Evolutionary conservation across 2,113 vertebrate genomes (phyloP), one percentile per base, ranked within the genome.

Genomic region (Gymnobelideus leadbeateri): DNA sequence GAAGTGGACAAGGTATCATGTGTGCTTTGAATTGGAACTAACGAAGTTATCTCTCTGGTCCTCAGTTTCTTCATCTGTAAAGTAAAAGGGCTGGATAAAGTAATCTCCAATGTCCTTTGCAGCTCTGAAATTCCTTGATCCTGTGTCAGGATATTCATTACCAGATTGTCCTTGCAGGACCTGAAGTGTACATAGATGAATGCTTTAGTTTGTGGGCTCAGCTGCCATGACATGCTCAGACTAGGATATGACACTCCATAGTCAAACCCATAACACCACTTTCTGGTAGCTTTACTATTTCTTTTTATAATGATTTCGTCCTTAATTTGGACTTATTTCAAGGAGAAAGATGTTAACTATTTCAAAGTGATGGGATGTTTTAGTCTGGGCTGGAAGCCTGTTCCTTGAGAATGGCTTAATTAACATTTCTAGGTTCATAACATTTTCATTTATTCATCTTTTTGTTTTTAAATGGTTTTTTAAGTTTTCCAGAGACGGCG

Each of bases 391-490:
- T 98, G 96, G 98, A 98, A 98, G 95, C 84, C 98, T 98, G 96
- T 98, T 98, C 97, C 97, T 97, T 97, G 94, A 98, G 98, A 98
- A 98, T 94, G 49, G 92, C 98, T 98, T 98, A 98, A 98, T 98
- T 98, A 98, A 98, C 98, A 98, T 98, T 98, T 98, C 97, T 96
- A 98, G 95, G 98, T 98, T 97, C 97, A 97, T 98, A 98, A 98
- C 98, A 98, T 98, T 98, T 98, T 98, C 98, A 98, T 98, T 98
- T 98, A 98, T 98, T 98, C 97, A 97, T 97, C 98, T 98, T 98
- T 98, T 98, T 98, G 98, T 98, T 98, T 99, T 98, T 96, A 98
- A 98, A 98, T 98, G 96, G 3, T 97, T 98, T 98, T 98, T 98
- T 95, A 98, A 98, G 98, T 98, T 98, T 98, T 98, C 97, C 98